Evolutionary conservation across 2,888 invertebrate genomes (phyloP), one percentile per base, ranked within the genome.

Genomic region (Coelopa pilipes): DNA sequence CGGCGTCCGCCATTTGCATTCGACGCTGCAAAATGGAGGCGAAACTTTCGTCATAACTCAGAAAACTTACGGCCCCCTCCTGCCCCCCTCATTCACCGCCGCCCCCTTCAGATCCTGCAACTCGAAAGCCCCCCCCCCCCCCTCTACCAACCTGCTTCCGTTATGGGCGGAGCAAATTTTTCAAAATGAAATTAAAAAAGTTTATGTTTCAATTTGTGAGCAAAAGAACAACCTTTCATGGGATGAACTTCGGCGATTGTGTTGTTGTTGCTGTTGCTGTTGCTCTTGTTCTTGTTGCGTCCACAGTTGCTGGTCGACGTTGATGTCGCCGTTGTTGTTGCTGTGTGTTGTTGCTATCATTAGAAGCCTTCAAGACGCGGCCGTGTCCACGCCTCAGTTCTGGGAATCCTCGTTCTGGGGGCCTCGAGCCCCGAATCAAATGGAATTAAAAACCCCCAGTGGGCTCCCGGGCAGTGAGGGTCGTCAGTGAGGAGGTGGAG

Each of bases 1-100:
- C 34, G 34, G 4, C 34, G 7, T 34, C 7, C 34, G 34, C 34
- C 34, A 55, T 55, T 68, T 68, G 68, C 55, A 68, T 68, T 34
- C 55, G 55, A 53, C 24, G 53, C 68, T 45, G 55, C 59, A 46
- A 59, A 59, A 69, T 59, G 69, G 45, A 69, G 69, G 57, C 59
- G 21, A 69, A 69, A 69, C 59, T 69, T 69, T 69, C 21, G 59
- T 57, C 69, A 69, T 69, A 69, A 69, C 59, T 69, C 59, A 69
- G 69, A 57, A 34, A 34, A 34, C 34, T 34, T 34, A 34, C 34
- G 34, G 7, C 34, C 7, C 34, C 34, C 34, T 7, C 2, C 7
- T 34, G 2, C 34, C 7, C 34, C 34, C 34, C 34, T 34, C 34
- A 34, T n/a, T n/a, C n/a, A n/a, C n/a, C n/a, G n/a, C n/a, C n/a